Base-by-base conservation (phyloP, 2,888 invertebrate species). In the Zonitis immaculata region DNA sequence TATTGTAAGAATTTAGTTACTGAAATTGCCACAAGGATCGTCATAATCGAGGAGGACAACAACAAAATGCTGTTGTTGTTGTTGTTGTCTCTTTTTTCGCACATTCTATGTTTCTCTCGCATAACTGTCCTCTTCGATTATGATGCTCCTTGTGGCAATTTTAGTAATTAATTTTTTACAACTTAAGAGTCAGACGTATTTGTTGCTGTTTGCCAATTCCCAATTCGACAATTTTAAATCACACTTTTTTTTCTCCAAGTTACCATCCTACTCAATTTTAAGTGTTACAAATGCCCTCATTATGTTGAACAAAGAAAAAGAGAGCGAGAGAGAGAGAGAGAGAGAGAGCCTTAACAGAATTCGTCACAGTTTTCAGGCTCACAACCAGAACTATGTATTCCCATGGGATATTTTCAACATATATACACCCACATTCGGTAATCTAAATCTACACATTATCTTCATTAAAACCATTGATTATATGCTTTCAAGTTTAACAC, bases 221-320 rank as follows among this genome's bases (percentile, higher is more conserved):
- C 55, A 16, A 14, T 28, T 20, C 49, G 39, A 49, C 49, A 51
- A 48, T 52, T 55, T 55, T 55, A 52, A 55, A 55, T 55, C 55
- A 55, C 55, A 51, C 55, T 55, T 55, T 47, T 42, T 51, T 51
- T 49, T 51, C 49, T 9, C 12, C 12, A n/a, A 35, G 7, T 18
- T 9, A 32, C 32, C 30, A 32, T 12, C 30, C 12, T 12, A 32
- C 14, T 9, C 32, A 32, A 32, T 35, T 35, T 9, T 9, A 35
- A 9, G 1, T 4, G 16, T 9, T 35, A 35, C 16, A 35, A 35
- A 14, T n/a, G n/a, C n/a, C 16, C 7, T 35, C 35, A 2, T n/a
- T n/a, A 12, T 12, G 3, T 14, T 9, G 18, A 35, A 35, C 6
- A 35, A 9, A 18, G 35, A 35, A n/a, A n/a, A n/a, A n/a, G n/a